These are phyloP conservation scores for Pluvialis apricaria DNA, from an alignment of 2,113 vertebrate species.

Conservation along the genomic window DNA sequence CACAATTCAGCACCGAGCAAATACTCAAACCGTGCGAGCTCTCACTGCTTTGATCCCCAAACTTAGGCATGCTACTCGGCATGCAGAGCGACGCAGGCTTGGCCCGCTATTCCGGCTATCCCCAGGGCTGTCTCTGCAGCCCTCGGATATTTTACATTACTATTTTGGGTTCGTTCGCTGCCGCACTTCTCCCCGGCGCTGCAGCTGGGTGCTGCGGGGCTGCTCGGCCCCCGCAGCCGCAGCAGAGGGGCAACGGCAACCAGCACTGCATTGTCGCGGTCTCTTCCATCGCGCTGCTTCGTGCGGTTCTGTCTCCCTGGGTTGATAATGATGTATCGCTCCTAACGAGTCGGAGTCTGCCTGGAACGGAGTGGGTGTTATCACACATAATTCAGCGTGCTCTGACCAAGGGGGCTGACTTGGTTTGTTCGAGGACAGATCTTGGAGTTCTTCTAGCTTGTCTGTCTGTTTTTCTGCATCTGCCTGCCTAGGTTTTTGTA, in stretches of 20 bases:
- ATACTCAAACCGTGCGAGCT: background rate
- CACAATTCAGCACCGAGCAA: background rate
- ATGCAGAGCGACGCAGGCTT: rapidly evolving
- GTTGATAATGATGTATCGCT: rapidly evolving
- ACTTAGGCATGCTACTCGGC: rapidly evolving
- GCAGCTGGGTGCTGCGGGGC: background rate
- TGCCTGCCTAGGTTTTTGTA: background rate
- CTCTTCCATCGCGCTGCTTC: rapidly evolving
- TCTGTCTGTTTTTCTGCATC: background rate
- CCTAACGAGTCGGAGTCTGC: rapidly evolving
- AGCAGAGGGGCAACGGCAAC: background rate
- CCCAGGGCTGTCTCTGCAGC: background rate
- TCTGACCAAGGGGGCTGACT: background rate
- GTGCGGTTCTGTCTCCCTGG: background rate
- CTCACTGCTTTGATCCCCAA: background rate
- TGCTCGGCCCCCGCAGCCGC: background rate
- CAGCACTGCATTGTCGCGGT: rapidly evolving
- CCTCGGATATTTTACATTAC: rapidly evolving
- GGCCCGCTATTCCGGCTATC: rapidly evolving
- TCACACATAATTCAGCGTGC: background rate
- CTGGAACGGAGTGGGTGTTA: background rate
- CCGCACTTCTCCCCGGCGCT: background rate
- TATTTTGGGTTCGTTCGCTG: rapidly evolving
- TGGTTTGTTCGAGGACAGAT: background rate
- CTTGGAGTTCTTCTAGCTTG: background rate